phyloP scores from a whole-genome alignment of 92 coral and sea anemone species.

The Epizoanthus illoricatus region DNA sequence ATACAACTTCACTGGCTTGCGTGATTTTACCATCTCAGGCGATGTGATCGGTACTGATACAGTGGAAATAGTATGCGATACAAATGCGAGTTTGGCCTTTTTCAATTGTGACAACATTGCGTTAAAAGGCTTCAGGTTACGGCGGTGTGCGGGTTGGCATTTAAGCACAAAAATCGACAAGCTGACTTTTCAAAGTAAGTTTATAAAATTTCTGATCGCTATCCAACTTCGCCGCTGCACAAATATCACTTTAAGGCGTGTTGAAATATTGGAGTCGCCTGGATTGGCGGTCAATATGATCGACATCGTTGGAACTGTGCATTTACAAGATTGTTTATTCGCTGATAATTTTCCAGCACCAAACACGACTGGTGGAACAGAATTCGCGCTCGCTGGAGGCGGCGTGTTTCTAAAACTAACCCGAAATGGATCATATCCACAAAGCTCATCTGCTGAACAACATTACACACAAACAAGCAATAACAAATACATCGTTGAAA shows the following conservation, averaged over 20 bases:
- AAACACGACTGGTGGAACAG: background rate
- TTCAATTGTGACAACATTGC: constrained; percentile 1
- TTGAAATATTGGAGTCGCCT: constrained; percentile 41
- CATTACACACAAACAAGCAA: background rate
- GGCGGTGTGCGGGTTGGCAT: constrained; percentile 33
- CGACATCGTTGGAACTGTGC: constrained; percentile 42
- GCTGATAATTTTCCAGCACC: constrained; percentile 32
- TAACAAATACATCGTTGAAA: constrained; percentile 29
- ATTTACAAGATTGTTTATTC: constrained; percentile 32
- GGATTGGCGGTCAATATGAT: constrained; percentile 50
- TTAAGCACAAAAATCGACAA: constrained; percentile 33
- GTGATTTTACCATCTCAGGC: constrained; percentile 16
- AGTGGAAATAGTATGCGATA: constrained; percentile 15
- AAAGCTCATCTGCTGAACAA: background rate
- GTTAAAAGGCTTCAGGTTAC: background rate
- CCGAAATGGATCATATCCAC: constrained; percentile 1
- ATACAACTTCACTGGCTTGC: constrained; percentile 23
- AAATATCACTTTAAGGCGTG: constrained; percentile 9
- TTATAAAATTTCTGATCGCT: constrained; percentile 32
- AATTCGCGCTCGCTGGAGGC: constrained; percentile 15
- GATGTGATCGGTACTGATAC: background rate
- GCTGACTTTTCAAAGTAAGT: background rate
- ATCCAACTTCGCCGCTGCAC: constrained; percentile 41
- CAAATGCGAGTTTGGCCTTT: constrained; percentile 30
- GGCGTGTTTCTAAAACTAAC: constrained; percentile 32